These are phyloP conservation scores for Drosophila lini DNA, from an alignment of 1,140 invertebrate genomes.

Conservation along the genomic window DNA sequence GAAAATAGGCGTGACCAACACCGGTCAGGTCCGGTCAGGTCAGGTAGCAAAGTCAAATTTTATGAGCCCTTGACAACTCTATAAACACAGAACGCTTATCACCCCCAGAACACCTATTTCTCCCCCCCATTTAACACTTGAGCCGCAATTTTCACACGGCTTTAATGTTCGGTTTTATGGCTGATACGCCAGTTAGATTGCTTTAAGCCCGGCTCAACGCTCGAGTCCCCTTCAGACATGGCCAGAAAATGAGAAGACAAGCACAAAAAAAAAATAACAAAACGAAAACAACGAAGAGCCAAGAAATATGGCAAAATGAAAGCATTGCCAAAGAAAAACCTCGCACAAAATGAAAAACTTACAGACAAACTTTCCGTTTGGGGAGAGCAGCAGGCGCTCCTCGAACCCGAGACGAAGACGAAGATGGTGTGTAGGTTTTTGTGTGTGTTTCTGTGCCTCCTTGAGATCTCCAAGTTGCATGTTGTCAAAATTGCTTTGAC, in stretches of 20 bases:
- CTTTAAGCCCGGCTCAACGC: slow-evolving; percentile 56
- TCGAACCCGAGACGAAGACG: slow-evolving; percentile 30
- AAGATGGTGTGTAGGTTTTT: slow-evolving; percentile 34
- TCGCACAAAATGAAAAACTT: slow-evolving; percentile 40
- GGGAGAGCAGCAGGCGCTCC: slow-evolving; percentile 33
- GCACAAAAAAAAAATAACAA: background rate
- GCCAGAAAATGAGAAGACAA: slow-evolving; percentile 9
- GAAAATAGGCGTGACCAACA: slow-evolving; percentile 57
- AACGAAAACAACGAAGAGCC: slow-evolving; percentile 6
- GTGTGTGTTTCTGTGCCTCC: slow-evolving; percentile 31
- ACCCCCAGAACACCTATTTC: slow-evolving; percentile 15
- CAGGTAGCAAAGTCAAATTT: slow-evolving; percentile 67
- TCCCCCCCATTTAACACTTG: slow-evolving; percentile 29
- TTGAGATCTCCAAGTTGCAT: slow-evolving; percentile 54
- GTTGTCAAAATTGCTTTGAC: slow-evolving; percentile 80
- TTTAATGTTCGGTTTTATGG: slow-evolving; percentile 63
- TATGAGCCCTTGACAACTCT: slow-evolving; percentile 75
- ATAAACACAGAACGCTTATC: slow-evolving; percentile 71
- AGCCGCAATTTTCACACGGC: slow-evolving; percentile 64
- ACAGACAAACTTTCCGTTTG: slow-evolving; percentile 61
- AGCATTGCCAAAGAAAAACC: slow-evolving; percentile 52
- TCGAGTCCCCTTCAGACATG: slow-evolving; percentile 21
- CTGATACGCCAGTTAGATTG: slow-evolving; percentile 60
- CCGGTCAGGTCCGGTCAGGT: background rate
- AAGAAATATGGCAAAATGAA: slow-evolving; percentile 63